Conservation (phyloP, 2,797 vertebrate species). For the Sebastiscus tertius region DNA sequence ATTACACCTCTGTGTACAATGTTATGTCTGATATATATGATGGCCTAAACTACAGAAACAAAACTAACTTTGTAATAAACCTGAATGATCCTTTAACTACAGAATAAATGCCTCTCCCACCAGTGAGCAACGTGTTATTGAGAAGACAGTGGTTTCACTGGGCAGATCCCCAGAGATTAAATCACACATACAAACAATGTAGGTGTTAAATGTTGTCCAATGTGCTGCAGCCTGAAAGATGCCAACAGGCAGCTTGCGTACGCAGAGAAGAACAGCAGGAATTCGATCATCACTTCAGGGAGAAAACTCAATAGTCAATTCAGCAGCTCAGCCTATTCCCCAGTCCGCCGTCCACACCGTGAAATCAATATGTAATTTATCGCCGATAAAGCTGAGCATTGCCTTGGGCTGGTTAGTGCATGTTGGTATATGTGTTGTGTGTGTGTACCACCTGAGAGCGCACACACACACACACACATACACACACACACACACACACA, state of each 20-base stretch:
- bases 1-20: not conserved
- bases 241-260: slow-evolving; percentile 4
- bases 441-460: not conserved
- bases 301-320: slow-evolving; percentile 68
- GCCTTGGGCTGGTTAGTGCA: slow-evolving; percentile 40
- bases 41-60: too few species aligned
- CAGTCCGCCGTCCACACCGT: not conserved
- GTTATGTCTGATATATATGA: not conserved
- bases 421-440: slow-evolving; percentile 13
- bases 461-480: slow-evolving; percentile 6
- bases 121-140: not conserved
- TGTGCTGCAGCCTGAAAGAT: not conserved
- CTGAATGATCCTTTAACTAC: not conserved
- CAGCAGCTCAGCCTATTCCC: slow-evolving; percentile 43
- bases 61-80: not conserved
- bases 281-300: slow-evolving; percentile 52
- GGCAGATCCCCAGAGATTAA: not conserved
- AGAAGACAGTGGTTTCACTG: not conserved
- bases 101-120: not conserved
- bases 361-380: slow-evolving; percentile 75
- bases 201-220: not conserved
- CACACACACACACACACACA: not conserved
- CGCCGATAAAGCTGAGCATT: slow-evolving; percentile 56
- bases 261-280: slow-evolving; percentile 22
- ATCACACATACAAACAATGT: not conserved